Evolutionary conservation across 2,797 vertebrate genomes (phyloP).

Genomic region (Sebastolobus alascanus): DNA sequence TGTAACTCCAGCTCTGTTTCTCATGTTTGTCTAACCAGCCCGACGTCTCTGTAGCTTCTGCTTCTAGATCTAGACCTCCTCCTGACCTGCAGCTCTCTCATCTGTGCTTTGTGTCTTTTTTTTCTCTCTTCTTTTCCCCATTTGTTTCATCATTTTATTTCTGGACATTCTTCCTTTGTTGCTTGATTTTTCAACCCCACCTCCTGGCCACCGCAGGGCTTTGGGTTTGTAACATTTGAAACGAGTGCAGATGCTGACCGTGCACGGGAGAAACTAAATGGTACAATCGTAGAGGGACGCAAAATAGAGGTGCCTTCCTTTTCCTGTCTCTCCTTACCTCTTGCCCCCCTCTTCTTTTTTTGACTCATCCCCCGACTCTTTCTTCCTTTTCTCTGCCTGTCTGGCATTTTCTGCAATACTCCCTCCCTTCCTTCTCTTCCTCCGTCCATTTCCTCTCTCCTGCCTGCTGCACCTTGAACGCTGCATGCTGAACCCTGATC

Average conservation of each 20-base stretch:
- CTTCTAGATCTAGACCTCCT: conserved; percentile 52
- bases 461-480: conserved; percentile 78
- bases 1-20: conserved; percentile 30
- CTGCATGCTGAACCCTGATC: conserved; percentile 76
- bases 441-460: conserved; percentile 52
- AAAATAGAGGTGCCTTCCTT: conserved; percentile 93
- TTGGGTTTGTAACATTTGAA: conserved; percentile 99
- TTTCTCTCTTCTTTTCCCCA: conserved; percentile 24
- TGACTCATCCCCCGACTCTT: conserved; percentile 21
- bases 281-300: conserved; percentile 99
- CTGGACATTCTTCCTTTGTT: conserved; percentile 68
- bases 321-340: conserved; percentile 41
- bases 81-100: conserved; percentile 57
- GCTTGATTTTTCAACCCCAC: conserved; percentile 42
- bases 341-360: conserved; percentile 26
- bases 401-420: conserved; percentile 58
- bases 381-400: conserved; percentile 53
- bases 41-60: conserved; percentile 53
- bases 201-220: conserved; percentile 85
- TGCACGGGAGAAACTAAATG: conserved; percentile 98
- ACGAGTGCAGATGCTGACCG: conserved; percentile 96
- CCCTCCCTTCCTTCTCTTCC: conserved; percentile 43
- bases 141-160: conserved; percentile 40
- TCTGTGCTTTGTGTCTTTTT: conserved; percentile 66
- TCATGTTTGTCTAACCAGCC: conserved; percentile 45